Conservation (phyloP, 2,113 vertebrate genomes). For the Malurus alboscapulatus region DNA sequence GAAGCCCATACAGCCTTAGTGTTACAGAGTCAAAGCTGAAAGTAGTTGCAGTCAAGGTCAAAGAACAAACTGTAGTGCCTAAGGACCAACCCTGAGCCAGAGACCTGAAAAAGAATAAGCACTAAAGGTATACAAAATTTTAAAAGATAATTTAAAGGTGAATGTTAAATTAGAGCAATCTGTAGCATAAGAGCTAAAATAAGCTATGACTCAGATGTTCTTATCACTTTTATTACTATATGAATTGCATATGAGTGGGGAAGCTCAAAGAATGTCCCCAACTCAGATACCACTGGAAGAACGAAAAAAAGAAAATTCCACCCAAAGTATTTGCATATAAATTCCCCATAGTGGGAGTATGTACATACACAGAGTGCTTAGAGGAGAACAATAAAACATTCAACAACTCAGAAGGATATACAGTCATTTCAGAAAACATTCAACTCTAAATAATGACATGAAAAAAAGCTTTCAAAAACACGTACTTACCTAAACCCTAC, state of each 20-base stretch:
- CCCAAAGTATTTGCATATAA: neutral
- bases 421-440: neutral
- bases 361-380: neutral
- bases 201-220: conserved; percentile 19
- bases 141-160: neutral
- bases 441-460: neutral
- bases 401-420: neutral
- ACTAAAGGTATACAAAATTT: neutral
- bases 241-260: neutral
- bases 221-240: neutral
- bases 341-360: neutral
- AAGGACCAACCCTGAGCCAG: neutral
- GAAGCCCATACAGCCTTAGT: neutral
- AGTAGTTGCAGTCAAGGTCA: neutral
- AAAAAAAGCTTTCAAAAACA: neutral
- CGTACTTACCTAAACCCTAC: neutral
- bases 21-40: neutral
- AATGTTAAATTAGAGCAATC: neutral
- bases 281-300: neutral
- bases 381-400: neutral
- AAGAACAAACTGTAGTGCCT: conserved; percentile 1
- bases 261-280: neutral
- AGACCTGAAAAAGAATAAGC: neutral
- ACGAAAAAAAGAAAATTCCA: neutral
- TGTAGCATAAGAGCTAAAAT: neutral